Evolutionary conservation across 2,797 vertebrate genomes (phyloP), one percentile per base, ranked within the genome.

Genomic region (Fratercula arctica): DNA sequence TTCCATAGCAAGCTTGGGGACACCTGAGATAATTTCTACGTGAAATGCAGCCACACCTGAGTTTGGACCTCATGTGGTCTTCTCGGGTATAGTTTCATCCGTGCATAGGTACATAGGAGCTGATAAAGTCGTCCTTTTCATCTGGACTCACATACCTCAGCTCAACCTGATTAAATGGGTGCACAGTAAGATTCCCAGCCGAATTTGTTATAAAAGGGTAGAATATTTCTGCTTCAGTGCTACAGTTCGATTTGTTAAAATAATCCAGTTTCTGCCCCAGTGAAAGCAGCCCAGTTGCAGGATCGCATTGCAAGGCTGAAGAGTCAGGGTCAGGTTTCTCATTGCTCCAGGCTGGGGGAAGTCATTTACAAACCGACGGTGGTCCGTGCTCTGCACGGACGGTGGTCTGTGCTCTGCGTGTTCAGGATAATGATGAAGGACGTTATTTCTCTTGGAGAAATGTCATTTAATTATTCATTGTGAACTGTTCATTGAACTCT

Each of bases 391-490:
- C 16, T 43, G 43, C 43, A 17, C 16, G 16, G 0, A 21, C 0
- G 0, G 67, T 16, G 20, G 16, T 41, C 5, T 2, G 0, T 28
- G 57, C 67, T 59, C 56, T 45, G 67, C 70, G 18, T 2, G 2
- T 68, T 79, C 29, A 25, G 69, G 46, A 46, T 33, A 87, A 76
- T 23, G 54, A 75, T 78, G 79, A 69, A 91, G 50, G 45, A 59
- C 20, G 70, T 83, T 41, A 45, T 37, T 81, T 78, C 46, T 94
- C 59, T 43, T 61, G 64, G 37, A 85, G 50, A 78, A 89, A 90
- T 48, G 61, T 24, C 31, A 51, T 61, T 96, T 69, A 87, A 89
- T 95, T 95, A 96, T 94, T 96, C 88, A 76, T 59, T 17, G 66
- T 66, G 86, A 91, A 51, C 77, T 67, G 35, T 46, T 85, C 56